A percentile compares a stretch with the other conserved stretches of the same genome.
phyloP scores from a whole-genome alignment of 2,797 vertebrate genomes.

The Schizothorax lantsangensis region DNA sequence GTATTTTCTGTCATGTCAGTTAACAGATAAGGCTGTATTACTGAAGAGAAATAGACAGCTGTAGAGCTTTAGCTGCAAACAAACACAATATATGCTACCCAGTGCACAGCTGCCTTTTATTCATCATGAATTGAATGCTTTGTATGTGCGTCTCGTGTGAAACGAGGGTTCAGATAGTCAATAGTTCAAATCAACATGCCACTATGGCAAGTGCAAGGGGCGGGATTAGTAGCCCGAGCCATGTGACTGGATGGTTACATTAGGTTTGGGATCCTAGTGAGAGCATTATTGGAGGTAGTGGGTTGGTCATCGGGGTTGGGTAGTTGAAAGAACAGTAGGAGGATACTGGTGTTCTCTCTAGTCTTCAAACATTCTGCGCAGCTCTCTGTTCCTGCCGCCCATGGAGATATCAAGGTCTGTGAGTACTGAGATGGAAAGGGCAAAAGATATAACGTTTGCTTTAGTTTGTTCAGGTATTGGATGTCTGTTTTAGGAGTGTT shows the following conservation, averaged over 20 bases:
- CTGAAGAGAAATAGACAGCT: slow-evolving; percentile 25
- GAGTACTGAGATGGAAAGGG: not conserved
- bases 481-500: not conserved
- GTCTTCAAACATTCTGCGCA: slow-evolving; percentile 39
- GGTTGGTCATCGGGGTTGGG: slow-evolving; percentile 28
- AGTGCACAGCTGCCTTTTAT: slow-evolving; percentile 44
- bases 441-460: not conserved
- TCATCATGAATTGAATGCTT: slow-evolving; percentile 28
- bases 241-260: slow-evolving; percentile 41
- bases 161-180: not conserved
- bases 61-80: slow-evolving; percentile 36
- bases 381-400: slow-evolving; percentile 28
- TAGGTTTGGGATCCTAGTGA: slow-evolving; percentile 25
- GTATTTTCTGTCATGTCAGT: slow-evolving; percentile 37
- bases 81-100: slow-evolving; percentile 26
- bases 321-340: slow-evolving; percentile 43
- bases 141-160: not conserved
- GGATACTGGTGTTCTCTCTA: slow-evolving; percentile 40
- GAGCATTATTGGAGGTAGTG: slow-evolving; percentile 39
- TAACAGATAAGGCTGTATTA: slow-evolving; percentile 31
- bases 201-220: slow-evolving; percentile 37
- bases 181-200: slow-evolving; percentile 36
- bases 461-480: not conserved
- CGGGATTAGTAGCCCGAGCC: slow-evolving; percentile 19
- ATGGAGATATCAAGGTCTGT: slow-evolving; percentile 58